phyloP scores from a whole-genome alignment of 2,888 invertebrate species.

The Clivina fossor region DNA sequence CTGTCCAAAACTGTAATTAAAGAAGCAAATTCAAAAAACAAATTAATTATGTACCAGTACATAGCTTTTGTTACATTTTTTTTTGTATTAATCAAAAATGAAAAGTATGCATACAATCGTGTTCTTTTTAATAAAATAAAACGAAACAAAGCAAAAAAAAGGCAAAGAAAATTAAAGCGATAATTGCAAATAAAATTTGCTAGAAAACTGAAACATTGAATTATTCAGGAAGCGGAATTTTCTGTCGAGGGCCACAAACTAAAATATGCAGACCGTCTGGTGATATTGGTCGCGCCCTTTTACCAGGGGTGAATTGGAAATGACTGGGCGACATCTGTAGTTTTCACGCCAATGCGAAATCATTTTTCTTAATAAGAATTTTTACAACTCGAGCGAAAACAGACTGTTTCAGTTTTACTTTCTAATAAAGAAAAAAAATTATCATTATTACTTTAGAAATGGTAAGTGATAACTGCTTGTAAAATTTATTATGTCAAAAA shows the following conservation, averaged over 20 bases:
- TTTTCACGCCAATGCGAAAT: constrained; percentile 26
- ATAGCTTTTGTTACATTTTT: constrained; percentile 15
- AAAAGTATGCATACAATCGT: background rate
- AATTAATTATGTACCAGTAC: constrained; percentile 13
- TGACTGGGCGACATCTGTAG: constrained; percentile 32
- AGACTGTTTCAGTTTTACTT: too few species aligned
- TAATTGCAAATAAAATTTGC: constrained; percentile 23
- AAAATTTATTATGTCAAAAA: too few species aligned
- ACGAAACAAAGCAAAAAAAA: constrained; percentile 6
- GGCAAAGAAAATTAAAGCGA: constrained; percentile 21
- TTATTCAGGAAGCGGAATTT: constrained; percentile 6
- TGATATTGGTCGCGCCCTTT: constrained; percentile 9
- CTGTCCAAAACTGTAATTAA: background rate
- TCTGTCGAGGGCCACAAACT: background rate
- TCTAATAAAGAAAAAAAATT: too few species aligned
- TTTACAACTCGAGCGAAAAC: too few species aligned
- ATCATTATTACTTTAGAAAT: too few species aligned
- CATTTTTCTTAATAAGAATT: constrained; percentile 20
- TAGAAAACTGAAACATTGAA: constrained; percentile 15
- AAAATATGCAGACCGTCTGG: constrained; percentile 8
- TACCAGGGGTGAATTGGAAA: constrained; percentile 30
- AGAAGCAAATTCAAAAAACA: background rate
- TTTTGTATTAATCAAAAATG: constrained; percentile 1
- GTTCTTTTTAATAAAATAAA: constrained; percentile 19
- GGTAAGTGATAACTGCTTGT: too few species aligned